Conservation (phyloP, 2,888 invertebrate species). For the Apamea anceps region DNA sequence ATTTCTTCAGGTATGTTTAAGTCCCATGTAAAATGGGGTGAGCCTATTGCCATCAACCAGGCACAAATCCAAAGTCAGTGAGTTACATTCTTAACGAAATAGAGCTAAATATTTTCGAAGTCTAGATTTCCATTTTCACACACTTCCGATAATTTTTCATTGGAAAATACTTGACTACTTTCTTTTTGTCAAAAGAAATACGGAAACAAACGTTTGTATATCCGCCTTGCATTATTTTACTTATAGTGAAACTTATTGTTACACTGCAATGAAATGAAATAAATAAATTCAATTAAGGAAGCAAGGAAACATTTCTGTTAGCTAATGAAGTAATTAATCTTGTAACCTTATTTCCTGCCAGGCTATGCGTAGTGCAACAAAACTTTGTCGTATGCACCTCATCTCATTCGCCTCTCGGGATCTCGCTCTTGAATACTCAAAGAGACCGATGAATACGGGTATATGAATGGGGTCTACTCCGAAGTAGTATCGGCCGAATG, state of each 20-base stretch:
- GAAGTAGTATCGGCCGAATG: too few relatives aligned
- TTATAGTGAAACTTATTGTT: background rate
- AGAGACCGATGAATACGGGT: too few relatives aligned
- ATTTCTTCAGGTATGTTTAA: too few relatives aligned
- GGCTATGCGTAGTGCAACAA: background rate
- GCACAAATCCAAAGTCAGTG: too few relatives aligned
- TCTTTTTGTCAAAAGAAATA: conserved; percentile 5
- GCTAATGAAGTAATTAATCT: background rate
- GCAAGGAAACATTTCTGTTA: background rate
- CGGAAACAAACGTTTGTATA: background rate
- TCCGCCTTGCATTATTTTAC: conserved; percentile 9
- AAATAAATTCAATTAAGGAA: background rate
- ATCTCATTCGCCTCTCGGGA: background rate
- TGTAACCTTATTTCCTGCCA: background rate
- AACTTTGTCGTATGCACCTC: background rate
- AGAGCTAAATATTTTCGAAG: background rate
- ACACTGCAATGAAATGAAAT: background rate
- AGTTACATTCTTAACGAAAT: background rate
- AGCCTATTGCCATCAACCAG: too few relatives aligned
- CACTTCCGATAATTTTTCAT: background rate
- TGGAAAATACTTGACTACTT: conserved; percentile 13
- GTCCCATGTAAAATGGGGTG: too few relatives aligned
- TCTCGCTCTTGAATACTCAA: background rate
- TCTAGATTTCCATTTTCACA: background rate
- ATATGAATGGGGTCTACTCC: too few relatives aligned